A percentile compares a stretch with the other conserved stretches of the same genome.
Conservation (phyloP, 2,888 invertebrate genomes). For the Xanthostigma xanthostigma region DNA sequence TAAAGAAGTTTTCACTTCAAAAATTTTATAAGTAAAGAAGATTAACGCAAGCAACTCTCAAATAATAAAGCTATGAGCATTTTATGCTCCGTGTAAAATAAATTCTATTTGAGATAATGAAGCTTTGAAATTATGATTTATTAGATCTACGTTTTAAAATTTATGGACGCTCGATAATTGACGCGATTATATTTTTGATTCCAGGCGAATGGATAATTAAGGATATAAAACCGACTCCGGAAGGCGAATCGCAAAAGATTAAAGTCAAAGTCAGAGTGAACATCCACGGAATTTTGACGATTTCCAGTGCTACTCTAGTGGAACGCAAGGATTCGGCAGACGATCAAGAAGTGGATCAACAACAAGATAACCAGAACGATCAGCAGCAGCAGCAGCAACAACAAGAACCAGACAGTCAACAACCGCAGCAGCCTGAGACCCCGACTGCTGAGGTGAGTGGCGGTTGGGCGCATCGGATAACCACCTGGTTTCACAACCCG, state of each 20-base stretch:
- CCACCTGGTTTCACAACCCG: constrained; percentile 28
- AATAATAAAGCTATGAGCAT: background rate
- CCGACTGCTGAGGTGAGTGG: constrained; percentile 17
- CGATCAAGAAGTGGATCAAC: constrained; percentile 17
- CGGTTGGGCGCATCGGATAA: constrained; percentile 30
- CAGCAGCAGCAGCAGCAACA: constrained; percentile 23
- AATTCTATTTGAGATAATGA: background rate
- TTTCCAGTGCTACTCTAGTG: constrained; percentile 71
- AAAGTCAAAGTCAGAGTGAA: constrained; percentile 93
- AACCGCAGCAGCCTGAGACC: constrained; percentile 26
- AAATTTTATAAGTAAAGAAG: no score
- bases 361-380: constrained; percentile 26
- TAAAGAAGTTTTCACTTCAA: no score
- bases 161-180: background rate
- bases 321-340: constrained; percentile 49
- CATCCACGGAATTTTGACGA: constrained; percentile 79
- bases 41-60: no score
- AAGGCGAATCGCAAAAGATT: constrained; percentile 86
- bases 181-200: constrained; percentile 8
- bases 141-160: background rate
- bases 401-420: constrained; percentile 35
- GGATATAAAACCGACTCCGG: constrained; percentile 71
- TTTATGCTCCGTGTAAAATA: background rate
- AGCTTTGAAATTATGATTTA: no score
- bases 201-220: constrained; percentile 61